Evolutionary conservation across 2,113 vertebrate species (phyloP).

Genomic region (Sander vitreus): DNA sequence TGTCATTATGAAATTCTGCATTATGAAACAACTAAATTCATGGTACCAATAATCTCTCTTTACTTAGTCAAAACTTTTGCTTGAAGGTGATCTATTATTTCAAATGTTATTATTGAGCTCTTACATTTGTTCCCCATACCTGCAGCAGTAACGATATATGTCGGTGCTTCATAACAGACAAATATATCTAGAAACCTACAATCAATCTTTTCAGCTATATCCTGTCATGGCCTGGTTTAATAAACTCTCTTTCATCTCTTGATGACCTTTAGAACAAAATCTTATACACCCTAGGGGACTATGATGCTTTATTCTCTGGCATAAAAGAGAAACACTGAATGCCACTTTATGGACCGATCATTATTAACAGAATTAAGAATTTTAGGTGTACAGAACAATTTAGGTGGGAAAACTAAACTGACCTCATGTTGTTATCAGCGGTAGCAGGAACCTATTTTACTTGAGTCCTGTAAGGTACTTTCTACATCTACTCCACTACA

Average conservation of each 20-base stretch:
- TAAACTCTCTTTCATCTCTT: not conserved
- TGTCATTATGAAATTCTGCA: not conserved
- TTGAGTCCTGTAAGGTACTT: too few species aligned
- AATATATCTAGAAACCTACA: not conserved
- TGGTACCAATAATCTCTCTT: not conserved
- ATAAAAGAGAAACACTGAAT: not conserved
- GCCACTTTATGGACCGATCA: not conserved
- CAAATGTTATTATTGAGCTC: not conserved
- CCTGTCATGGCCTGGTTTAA: not conserved
- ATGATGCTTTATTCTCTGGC: not conserved
- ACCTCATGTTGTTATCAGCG: not conserved
- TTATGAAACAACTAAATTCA: not conserved
- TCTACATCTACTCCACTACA: not conserved
- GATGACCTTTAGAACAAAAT: not conserved
- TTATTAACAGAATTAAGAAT: not conserved
- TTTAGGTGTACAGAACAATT: not conserved
- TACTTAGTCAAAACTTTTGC: not conserved
- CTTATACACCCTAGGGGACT: not conserved
- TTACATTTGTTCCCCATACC: not conserved
- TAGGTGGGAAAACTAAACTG: not conserved
- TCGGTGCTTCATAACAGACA: not conserved
- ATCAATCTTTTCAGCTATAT: not conserved
- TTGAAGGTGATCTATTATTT: not conserved
- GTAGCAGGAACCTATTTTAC: too few species aligned
- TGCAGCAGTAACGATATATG: not conserved